Evolutionary conservation across 2,113 vertebrate genomes (phyloP).

Genomic region (Chauna torquata): DNA sequence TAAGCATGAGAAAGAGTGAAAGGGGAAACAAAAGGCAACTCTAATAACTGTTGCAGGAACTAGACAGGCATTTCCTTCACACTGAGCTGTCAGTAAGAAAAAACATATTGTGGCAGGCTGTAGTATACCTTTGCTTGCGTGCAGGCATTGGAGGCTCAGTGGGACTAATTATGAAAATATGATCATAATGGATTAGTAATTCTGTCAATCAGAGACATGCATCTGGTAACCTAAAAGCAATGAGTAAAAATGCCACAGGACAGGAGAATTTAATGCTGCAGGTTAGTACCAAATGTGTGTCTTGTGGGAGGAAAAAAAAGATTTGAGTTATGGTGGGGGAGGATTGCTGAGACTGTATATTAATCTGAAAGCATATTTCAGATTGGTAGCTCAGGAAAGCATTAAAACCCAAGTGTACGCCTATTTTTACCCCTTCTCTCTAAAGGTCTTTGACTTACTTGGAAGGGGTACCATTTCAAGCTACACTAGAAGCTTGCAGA

Average conservation of each 20-base stretch:
- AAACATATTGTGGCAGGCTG: conserved; percentile 67
- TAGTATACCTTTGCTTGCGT: conserved; percentile 69
- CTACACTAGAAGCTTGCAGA: background rate
- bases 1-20: background rate
- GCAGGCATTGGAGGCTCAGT: conserved; percentile 64
- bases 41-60: conserved; percentile 46
- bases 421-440: background rate
- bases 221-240: conserved; percentile 67
- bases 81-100: conserved; percentile 69
- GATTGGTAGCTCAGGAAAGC: background rate
- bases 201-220: conserved; percentile 78
- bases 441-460: background rate
- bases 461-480: background rate
- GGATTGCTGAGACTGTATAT: background rate
- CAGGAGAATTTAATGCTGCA: conserved; percentile 47
- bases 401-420: background rate
- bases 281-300: conserved; percentile 37
- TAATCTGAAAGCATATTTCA: background rate
- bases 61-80: conserved; percentile 64
- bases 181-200: conserved; percentile 81
- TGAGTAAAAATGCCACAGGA: conserved; percentile 73
- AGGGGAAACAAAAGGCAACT: conserved; percentile 39
- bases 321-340: background rate
- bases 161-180: conserved; percentile 83
- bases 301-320: background rate